Conservation (phyloP, 2,113 vertebrate genomes). For the Centrocercus urophasianus region DNA sequence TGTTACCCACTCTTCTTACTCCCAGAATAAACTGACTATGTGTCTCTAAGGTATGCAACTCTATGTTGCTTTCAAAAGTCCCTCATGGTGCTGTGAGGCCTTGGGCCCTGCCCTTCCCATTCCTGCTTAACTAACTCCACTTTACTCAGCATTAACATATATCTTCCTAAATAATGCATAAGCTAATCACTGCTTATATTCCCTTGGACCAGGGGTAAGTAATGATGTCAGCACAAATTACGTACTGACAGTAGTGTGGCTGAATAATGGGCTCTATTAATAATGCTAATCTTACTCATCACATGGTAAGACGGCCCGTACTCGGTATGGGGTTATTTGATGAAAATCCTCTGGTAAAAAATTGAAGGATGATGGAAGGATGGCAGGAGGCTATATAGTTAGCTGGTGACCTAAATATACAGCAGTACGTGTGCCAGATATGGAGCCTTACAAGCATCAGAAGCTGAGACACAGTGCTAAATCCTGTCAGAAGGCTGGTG, state of each 20-base stretch:
- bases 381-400: background rate
- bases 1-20: background rate
- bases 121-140: background rate
- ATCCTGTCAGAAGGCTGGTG: background rate
- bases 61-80: background rate
- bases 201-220: constrained; percentile 27
- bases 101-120: background rate
- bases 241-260: constrained; percentile 32
- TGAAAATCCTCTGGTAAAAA: background rate
- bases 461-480: background rate
- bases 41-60: background rate
- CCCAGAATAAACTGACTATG: background rate
- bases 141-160: constrained; percentile 54
- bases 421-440: background rate
- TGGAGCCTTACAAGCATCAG: background rate
- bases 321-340: background rate
- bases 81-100: fast-evolving
- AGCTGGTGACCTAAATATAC: constrained; percentile 8
- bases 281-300: background rate
- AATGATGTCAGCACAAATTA: constrained; percentile 64
- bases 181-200: constrained; percentile 59
- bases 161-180: constrained; percentile 68
- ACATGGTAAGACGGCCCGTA: background rate
- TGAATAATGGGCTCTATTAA: constrained; percentile 55
- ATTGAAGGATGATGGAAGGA: background rate